These are phyloP conservation scores for Urocynchramus pylzowi DNA, from an alignment of 2,113 vertebrate species.

Conservation along the genomic window DNA sequence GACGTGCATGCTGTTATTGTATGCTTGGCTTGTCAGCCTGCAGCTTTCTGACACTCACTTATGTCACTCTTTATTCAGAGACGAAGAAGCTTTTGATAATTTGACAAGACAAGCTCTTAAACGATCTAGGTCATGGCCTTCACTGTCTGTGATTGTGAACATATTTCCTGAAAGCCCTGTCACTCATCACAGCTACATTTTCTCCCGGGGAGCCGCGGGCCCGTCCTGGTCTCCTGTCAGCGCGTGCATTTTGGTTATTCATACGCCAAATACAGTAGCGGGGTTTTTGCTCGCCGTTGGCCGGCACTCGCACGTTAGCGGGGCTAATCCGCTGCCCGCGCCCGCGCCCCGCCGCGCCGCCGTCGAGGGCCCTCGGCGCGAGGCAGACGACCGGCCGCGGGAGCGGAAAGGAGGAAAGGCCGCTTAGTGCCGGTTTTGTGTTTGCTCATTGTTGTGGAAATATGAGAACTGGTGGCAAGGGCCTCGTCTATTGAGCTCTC, in stretches of 20 bases:
- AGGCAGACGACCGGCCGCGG: constrained; percentile 83
- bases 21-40: constrained; percentile 89
- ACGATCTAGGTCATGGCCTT: constrained; percentile 87
- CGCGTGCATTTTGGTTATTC: constrained; percentile 82
- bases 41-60: constrained; percentile 89
- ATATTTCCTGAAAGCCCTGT: constrained; percentile 88
- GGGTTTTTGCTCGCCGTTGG: constrained; percentile 62
- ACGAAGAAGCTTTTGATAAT: constrained; percentile 88
- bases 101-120: constrained; percentile 91
- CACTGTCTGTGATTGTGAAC: constrained; percentile 87
- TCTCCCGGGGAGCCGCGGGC: constrained; percentile 83
- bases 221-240: constrained; percentile 80
- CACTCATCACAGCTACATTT: constrained; percentile 88
- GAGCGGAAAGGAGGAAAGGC: constrained; percentile 82
- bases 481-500: constrained; percentile 84
- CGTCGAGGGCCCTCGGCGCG: constrained; percentile 78
- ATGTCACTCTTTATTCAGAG: constrained; percentile 90
- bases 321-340: constrained; percentile 81
- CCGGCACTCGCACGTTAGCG: constrained; percentile 76
- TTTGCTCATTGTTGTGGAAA: constrained; percentile 90
- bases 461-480: constrained; percentile 87
- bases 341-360: constrained; percentile 78
- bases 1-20: constrained; percentile 91
- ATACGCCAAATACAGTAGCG: constrained; percentile 79
- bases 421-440: constrained; percentile 85